Base-by-base conservation (phyloP, 2,888 invertebrate genomes). In the Pinctada fucata region DNA sequence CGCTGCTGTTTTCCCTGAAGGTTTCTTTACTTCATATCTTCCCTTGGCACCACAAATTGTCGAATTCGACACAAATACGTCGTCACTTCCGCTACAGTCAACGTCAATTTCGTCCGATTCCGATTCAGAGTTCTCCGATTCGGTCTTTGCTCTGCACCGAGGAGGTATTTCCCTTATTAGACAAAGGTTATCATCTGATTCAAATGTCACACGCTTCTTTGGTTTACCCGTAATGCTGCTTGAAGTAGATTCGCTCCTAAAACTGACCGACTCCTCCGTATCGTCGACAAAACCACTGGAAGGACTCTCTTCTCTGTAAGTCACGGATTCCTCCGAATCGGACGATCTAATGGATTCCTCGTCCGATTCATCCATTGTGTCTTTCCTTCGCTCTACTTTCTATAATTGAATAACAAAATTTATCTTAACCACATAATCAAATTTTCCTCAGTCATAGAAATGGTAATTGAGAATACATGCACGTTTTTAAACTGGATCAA, bases 41-140 rank as follows among this genome's bases (percentile, higher is more conserved):
- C 78, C 73, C 50, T 78, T 78, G 45, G 73, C 69, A 47, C 73
- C 58, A 48, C 5, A 48, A 47, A 4, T 64, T 10, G 58, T 10
- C 6, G 58, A 58, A 58, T 58, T 6, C 6, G 58, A 58, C 6
- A 58, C 73, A 48, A 58, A 6, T n/a, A 52, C 73, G n/a, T 51
- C 51, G 5, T 72, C 67, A n/a, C 58, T n/a, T 3, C 72, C 73
- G 2, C 58, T 49, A 1, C 64, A 72, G 31, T 63, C 73, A 47
- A 52, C 68, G 49, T 68, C 69, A n/a, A 67, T 67, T 52, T 75
- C 66, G n/a, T 69, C 68, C 10, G 80, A 80, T 16, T 80, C 80
- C 31, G 67, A 64, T 2, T 45, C 71, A 16, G 72, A 49, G 13
- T 10, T 58, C 93, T 86, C 77, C 64, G 58, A 69, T 2, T 79